Evolutionary conservation across 2,113 vertebrate species (phyloP).

Genomic region (Oxygymnocypris stewartii): DNA sequence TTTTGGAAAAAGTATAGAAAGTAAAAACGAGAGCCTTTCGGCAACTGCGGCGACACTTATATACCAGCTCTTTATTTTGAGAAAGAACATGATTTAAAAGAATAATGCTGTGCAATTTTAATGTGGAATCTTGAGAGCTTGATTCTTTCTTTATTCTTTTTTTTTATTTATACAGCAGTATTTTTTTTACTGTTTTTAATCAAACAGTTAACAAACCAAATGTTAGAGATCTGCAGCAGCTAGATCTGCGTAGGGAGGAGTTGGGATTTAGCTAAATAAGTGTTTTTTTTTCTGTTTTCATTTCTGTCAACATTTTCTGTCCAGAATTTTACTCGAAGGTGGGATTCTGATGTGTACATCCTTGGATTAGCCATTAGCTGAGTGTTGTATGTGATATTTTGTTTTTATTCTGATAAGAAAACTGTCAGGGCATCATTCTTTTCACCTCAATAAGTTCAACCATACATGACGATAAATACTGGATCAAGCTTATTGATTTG

Average conservation of each 20-base stretch:
- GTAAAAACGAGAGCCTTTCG: neutral
- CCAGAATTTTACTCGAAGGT: slow-evolving; percentile 45
- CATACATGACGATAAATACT: slow-evolving; percentile 31
- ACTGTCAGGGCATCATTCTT: slow-evolving; percentile 54
- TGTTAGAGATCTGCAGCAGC: slow-evolving; percentile 32
- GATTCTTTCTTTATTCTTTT: neutral
- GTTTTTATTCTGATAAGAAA: slow-evolving; percentile 44
- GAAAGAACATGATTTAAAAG: slow-evolving; percentile 28
- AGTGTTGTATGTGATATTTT: slow-evolving; percentile 48
- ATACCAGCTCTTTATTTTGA: slow-evolving; percentile 45
- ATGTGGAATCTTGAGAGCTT: slow-evolving; percentile 46
- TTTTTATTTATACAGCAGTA: slow-evolving; percentile 50
- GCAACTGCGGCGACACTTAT: slow-evolving; percentile 21
- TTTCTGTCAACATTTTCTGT: slow-evolving; percentile 54
- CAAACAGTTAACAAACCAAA: slow-evolving; percentile 33
- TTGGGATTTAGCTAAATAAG: slow-evolving; percentile 30
- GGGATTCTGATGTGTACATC: slow-evolving; percentile 56
- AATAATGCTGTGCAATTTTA: slow-evolving; percentile 50
- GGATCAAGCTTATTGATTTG: slow-evolving; percentile 2
- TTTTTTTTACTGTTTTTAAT: slow-evolving; percentile 57
- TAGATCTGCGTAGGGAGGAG: slow-evolving; percentile 29
- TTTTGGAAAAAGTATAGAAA: neutral
- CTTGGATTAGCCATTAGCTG: slow-evolving; percentile 52
- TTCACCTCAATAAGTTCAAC: slow-evolving; percentile 57
- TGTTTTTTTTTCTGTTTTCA: slow-evolving; percentile 44